phyloP scores from a whole-genome alignment of 2,797 vertebrate species.

The Coluber constrictor region DNA sequence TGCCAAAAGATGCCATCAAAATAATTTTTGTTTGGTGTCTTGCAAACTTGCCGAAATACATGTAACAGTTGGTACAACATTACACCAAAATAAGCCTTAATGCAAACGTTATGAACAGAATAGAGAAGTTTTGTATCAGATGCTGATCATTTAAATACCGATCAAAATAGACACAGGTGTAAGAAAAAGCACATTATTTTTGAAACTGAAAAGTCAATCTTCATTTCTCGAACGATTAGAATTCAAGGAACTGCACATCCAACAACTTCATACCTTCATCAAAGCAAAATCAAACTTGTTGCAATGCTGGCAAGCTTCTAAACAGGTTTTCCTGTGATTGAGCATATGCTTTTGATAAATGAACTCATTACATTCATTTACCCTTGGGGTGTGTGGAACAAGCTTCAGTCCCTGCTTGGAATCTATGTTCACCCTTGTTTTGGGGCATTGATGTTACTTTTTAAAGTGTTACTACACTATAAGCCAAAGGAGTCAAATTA shows the following conservation, averaged over 20 bases:
- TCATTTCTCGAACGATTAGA: conserved; percentile 48
- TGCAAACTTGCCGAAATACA: neutral
- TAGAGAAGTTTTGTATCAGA: neutral
- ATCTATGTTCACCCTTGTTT: neutral
- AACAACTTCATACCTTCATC: conserved; percentile 48
- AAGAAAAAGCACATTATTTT: conserved; percentile 34
- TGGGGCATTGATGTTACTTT: neutral
- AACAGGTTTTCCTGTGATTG: conserved; percentile 41
- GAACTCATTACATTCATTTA: conserved; percentile 61
- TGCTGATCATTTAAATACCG: conserved; percentile 8
- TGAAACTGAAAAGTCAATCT: conserved; percentile 43
- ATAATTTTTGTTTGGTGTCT: neutral
- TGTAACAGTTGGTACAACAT: neutral
- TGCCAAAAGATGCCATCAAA: neutral
- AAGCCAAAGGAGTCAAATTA: neutral
- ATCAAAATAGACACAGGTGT: conserved; percentile 36
- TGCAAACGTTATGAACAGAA: neutral
- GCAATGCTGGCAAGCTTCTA: conserved; percentile 42
- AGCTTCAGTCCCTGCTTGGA: conserved; percentile 26
- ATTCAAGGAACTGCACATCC: conserved; percentile 29
- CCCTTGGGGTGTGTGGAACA: conserved; percentile 26
- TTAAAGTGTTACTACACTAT: neutral
- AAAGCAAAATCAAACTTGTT: conserved; percentile 33
- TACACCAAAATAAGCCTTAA: neutral
- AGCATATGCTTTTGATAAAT: conserved; percentile 58